A percentile compares a stretch with the other conserved stretches of the same genome.
Evolutionary conservation across 2,888 invertebrate genomes (phyloP).

Genomic region (Cataglyphis altisquamis): DNA sequence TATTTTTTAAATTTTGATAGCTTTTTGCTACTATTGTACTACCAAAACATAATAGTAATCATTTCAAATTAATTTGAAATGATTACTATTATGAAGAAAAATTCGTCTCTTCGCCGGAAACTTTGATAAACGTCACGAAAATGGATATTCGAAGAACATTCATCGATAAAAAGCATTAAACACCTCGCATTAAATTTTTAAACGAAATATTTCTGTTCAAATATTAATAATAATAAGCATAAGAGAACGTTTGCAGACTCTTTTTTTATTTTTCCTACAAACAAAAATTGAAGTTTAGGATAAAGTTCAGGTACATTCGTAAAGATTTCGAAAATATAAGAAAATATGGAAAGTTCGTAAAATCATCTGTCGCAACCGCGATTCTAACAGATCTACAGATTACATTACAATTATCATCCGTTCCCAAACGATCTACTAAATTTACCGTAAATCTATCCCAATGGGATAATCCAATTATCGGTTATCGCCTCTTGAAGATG

Average conservation of each 20-base stretch:
- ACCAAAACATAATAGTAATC: no score
- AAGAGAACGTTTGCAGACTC: neutral
- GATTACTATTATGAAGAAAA: neutral
- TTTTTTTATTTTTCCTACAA: neutral
- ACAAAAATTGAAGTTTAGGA: neutral
- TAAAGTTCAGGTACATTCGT: neutral
- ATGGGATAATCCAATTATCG: conserved; percentile 54
- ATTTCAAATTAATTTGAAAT: neutral
- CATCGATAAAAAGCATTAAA: neutral
- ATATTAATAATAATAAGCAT: neutral
- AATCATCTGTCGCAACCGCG: neutral
- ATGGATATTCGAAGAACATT: neutral
- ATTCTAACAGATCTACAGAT: neutral
- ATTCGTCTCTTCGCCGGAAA: neutral
- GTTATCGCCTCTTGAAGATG: conserved; percentile 51
- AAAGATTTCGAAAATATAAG: neutral
- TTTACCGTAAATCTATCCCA: conserved; percentile 26
- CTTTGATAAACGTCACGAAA: neutral
- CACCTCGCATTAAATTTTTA: neutral
- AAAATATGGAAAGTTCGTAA: neutral
- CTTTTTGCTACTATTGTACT: no score
- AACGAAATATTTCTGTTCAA: neutral
- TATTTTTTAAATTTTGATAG: no score
- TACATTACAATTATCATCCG: neutral
- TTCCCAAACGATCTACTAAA: neutral